A percentile compares a stretch with the other conserved stretches of the same genome.
Evolutionary conservation across 37 sponge, comb jelly and placozoan genomes (phyloP).

Genomic region (Oscarella lobularis): DNA sequence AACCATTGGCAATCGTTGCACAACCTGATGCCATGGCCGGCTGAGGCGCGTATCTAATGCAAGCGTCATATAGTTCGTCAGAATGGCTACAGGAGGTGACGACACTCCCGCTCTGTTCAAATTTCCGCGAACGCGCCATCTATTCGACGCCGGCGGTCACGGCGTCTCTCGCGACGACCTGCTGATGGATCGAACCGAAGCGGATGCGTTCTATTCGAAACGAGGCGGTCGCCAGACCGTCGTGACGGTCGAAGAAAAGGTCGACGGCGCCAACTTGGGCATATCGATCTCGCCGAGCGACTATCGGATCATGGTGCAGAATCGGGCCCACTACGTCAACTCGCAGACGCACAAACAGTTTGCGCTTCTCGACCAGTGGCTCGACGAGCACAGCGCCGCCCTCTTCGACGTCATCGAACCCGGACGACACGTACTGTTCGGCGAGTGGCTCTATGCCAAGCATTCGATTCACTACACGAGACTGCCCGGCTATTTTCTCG

Average conservation of each 20-base stretch:
- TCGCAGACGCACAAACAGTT: constrained; percentile 74
- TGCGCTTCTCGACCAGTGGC: constrained; percentile 56
- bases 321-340: constrained; percentile 66
- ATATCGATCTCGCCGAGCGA: constrained; percentile 40
- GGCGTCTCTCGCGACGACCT: constrained; percentile 83
- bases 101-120: constrained; percentile 55
- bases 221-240: neutral
- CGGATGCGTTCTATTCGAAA: constrained; percentile 42
- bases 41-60: no score
- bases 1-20: neutral
- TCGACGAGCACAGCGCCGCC: constrained; percentile 42
- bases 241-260: constrained; percentile 74
- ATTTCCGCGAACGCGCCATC: constrained; percentile 72
- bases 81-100: no score
- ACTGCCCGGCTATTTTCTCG: constrained; percentile 69
- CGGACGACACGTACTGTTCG: constrained; percentile 61
- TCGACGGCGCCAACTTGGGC: constrained; percentile 86
- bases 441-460: constrained; percentile 88
- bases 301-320: constrained; percentile 42
- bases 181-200: constrained; percentile 65
- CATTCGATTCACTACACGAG: constrained; percentile 80
- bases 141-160: constrained; percentile 72
- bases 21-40: no score
- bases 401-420: constrained; percentile 44
- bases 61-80: no score